A percentile compares a stretch with the other conserved stretches of the same genome.
phyloP scores from a whole-genome alignment of 1,140 invertebrate species.

The Mercenaria mercenaria region DNA sequence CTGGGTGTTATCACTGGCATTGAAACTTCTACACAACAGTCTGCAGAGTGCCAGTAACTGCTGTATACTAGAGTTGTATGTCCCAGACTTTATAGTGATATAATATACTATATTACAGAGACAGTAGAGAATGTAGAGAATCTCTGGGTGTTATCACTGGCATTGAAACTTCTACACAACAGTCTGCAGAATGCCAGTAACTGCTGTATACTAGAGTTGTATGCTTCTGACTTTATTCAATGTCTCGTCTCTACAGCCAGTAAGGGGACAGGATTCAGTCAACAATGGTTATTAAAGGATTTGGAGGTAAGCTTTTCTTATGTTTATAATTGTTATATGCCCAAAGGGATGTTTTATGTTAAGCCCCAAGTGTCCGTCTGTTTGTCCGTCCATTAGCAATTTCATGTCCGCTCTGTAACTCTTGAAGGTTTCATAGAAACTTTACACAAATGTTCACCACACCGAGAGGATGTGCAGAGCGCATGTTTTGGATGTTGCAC shows the following conservation, averaged over 20 bases:
- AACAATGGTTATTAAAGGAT: constrained; percentile 84
- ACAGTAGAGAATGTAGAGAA: constrained; percentile 79
- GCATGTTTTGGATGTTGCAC: too few species aligned
- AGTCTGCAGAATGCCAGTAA: constrained; percentile 70
- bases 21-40: constrained; percentile 82
- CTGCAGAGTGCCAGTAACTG: constrained; percentile 68
- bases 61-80: constrained; percentile 74
- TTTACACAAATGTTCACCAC: background rate
- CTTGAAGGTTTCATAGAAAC: background rate
- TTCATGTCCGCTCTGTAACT: too few species aligned
- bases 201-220: constrained; percentile 73
- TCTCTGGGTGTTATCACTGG: constrained; percentile 83
- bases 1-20: constrained; percentile 83
- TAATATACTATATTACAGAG: constrained; percentile 71
- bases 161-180: constrained; percentile 82
- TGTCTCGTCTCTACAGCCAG: constrained; percentile 83
- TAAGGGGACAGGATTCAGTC: constrained; percentile 84
- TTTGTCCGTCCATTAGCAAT: too few species aligned
- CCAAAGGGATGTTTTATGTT: too few species aligned
- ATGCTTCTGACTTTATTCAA: constrained; percentile 81
- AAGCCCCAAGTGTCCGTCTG: too few species aligned
- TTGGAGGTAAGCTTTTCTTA: constrained; percentile 85
- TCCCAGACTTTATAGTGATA: constrained; percentile 80
- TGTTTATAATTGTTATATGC: too few species aligned
- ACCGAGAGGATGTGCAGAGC: too few species aligned